Base-by-base conservation (phyloP, 2,113 vertebrate genomes). In the Lamprotornis superbus region DNA sequence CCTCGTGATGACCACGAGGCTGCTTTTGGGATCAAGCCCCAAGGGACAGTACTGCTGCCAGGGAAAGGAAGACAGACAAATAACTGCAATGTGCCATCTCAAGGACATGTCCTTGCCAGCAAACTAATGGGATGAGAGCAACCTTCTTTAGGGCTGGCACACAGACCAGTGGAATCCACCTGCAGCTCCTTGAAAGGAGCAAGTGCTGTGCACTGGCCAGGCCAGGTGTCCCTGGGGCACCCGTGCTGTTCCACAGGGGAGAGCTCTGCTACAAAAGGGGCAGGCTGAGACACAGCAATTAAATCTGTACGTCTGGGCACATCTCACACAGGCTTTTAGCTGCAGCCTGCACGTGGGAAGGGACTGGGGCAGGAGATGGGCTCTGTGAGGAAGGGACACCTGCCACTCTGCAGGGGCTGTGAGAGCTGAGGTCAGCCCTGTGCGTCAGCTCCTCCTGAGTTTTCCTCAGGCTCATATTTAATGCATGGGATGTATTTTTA, bases 401-500 rank as follows among this genome's bases (percentile, higher is more conserved):
- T 85, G 87, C 75, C 27, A 60, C 55, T 57, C 49, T 1, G 1
- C 61, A 67, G 65, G 75, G 49, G 24, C 63, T 87, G 68, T 8
- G 85, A 37, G 53, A 69, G 46, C 68, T 2, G 55, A 87, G 93
- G 84, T 85, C 93, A 90, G 91, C 78, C 70, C 82, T 47, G 24
- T 2, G 1, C 1, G 0, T 87, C 75, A 83, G 84, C 75, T 92
- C 53, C 56, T 61, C 50, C 5, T 52, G 76, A 94, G 71, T 53
- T 94, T 56, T 80, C 47, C 84, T 65, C 82, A 31, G 63, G 63
- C 90, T 95, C 87, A 91, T 93, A 97, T 96, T 96, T 97, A 95
- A 97, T 94, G 92, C 82, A 96, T 94, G 86, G 88, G 76, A 95
- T 95, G 85, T 76, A 95, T 90, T 95, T 97, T 95, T 96, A 95